Conservation (phyloP, 2,888 invertebrate genomes). For the Conistra vaccinii region DNA sequence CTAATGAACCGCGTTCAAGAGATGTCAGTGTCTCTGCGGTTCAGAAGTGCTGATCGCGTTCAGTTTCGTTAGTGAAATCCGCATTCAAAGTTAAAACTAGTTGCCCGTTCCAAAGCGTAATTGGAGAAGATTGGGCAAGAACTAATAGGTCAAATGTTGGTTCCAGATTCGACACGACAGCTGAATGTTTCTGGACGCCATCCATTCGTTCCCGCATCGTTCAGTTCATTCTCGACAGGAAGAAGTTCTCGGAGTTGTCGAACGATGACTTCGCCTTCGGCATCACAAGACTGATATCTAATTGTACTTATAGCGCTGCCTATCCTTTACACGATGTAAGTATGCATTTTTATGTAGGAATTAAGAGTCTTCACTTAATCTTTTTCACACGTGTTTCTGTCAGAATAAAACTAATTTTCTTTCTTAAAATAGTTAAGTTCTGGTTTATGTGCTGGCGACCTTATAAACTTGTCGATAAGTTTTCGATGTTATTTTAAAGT, state of each 20-base stretch:
- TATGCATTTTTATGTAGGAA: constrained; percentile 22
- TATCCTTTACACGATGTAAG: constrained; percentile 97
- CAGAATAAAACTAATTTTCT: too few species aligned
- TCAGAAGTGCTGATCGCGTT: not conserved
- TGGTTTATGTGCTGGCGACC: not conserved
- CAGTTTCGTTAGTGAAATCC: not conserved
- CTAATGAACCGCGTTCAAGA: not conserved
- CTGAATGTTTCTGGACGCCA: constrained; percentile 96
- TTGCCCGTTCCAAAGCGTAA: not conserved
- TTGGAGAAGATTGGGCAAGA: not conserved
- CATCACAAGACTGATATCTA: constrained; percentile 93
- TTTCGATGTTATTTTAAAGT: not conserved
- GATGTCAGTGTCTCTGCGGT: not conserved
- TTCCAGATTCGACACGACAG: constrained; percentile 94
- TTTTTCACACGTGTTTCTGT: too few species aligned
- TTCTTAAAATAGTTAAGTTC: too few species aligned
- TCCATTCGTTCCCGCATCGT: constrained; percentile 96
- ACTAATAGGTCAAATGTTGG: not conserved
- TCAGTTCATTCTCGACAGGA: constrained; percentile 97
- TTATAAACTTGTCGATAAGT: not conserved
- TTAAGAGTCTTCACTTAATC: not conserved
- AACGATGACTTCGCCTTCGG: constrained; percentile 95
- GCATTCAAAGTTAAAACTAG: not conserved
- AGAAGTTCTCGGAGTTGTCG: constrained; percentile 93
- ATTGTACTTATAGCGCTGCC: constrained; percentile 94